A percentile compares a stretch with the other conserved stretches of the same genome.
These are phyloP conservation scores for Ditula angustiorana DNA, from an alignment of 2,888 invertebrate species.

Conservation along the genomic window DNA sequence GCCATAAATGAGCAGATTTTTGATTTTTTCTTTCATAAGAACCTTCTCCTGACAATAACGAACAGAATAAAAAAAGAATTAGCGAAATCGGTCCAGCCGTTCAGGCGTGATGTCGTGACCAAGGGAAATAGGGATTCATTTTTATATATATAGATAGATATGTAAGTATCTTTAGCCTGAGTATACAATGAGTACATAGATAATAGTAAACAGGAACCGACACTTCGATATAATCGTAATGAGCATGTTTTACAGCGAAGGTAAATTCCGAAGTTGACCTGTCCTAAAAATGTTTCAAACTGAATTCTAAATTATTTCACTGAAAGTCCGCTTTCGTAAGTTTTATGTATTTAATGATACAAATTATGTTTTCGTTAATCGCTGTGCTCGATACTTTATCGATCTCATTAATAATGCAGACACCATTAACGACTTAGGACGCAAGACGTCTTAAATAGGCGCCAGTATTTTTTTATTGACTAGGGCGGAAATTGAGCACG, in stretches of 20 bases:
- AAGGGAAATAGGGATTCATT: too few species aligned
- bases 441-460: background rate
- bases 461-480: too few species aligned
- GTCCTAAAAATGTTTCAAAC: background rate
- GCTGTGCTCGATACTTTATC: constrained; percentile 1
- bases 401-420: background rate
- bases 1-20: too few species aligned
- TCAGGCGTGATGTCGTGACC: too few species aligned
- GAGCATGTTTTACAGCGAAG: background rate
- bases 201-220: background rate
- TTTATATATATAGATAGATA: too few species aligned
- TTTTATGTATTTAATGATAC: background rate
- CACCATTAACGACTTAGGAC: background rate
- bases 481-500: too few species aligned
- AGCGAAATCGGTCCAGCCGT: too few species aligned
- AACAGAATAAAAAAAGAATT: too few species aligned
- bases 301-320: background rate
- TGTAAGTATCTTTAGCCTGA: too few species aligned
- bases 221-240: background rate
- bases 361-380: background rate
- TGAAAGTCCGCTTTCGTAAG: background rate
- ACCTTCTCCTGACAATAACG: too few species aligned
- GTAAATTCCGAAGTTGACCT: background rate
- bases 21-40: too few species aligned
- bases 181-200: too few species aligned